A percentile compares a stretch with the other conserved stretches of the same genome.
phyloP scores from a whole-genome alignment of 2,888 invertebrate species.

The Elgonia sp. region DNA sequence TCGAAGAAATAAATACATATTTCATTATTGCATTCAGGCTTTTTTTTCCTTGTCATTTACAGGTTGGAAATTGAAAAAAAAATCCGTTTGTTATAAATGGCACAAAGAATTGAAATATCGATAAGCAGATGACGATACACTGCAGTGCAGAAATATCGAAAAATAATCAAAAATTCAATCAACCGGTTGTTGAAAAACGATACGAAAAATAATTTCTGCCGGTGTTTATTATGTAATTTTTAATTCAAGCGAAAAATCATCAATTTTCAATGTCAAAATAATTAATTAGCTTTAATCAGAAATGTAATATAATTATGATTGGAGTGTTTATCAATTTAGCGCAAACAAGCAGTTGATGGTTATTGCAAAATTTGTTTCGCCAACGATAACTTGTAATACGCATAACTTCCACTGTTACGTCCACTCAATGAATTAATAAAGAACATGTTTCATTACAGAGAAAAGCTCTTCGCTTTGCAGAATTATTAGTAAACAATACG shows the following conservation, averaged over 20 bases:
- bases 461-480: constrained; percentile 9
- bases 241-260: not conserved
- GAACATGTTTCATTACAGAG: constrained; percentile 17
- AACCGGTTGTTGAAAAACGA: not conserved
- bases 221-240: not conserved
- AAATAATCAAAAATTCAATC: constrained; percentile 1
- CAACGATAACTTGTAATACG: constrained; percentile 38
- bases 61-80: not conserved
- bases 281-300: constrained; percentile 4
- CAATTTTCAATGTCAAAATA: not conserved
- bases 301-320: constrained; percentile 33
- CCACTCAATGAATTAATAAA: constrained; percentile 23
- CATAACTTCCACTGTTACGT: not conserved
- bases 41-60: not conserved
- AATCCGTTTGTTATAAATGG: not conserved
- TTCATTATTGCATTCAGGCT: not conserved
- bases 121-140: not conserved
- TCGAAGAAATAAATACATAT: not conserved
- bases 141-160: not conserved
- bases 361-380: constrained; percentile 14
- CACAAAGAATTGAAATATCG: not conserved
- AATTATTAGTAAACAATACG: not conserved
- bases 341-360: constrained; percentile 23
- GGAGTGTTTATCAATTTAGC: constrained; percentile 7
- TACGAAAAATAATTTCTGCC: too few relatives aligned